Percentiles rank a stretch among this genome's conserved stretches.
Conservation (phyloP, 2,888 invertebrate genomes). For the Amorpha juglandis region DNA sequence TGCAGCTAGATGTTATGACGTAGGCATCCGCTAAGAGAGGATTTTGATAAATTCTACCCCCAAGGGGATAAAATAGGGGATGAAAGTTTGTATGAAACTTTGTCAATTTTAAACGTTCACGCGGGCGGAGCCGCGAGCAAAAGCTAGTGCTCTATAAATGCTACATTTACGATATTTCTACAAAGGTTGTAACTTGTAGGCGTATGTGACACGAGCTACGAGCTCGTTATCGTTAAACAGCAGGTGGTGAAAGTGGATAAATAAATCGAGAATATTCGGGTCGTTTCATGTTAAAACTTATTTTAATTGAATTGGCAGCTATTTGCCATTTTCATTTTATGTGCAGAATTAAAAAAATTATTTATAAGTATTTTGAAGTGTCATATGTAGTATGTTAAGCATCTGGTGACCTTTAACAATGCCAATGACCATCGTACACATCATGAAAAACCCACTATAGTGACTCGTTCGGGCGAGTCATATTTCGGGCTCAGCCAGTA, state of each 20-base stretch:
- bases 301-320: constrained; percentile 1
- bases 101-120: no score
- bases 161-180: not conserved
- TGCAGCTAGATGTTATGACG: no score
- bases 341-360: not conserved
- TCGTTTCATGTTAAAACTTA: not conserved
- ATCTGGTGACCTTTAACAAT: no score
- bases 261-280: constrained; percentile 2
- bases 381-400: not conserved
- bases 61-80: no score
- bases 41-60: no score
- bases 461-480: no score
- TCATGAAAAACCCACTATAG: no score
- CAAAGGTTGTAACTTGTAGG: not conserved
- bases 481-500: no score
- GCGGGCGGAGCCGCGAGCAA: no score
- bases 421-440: no score
- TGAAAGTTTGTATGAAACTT: no score
- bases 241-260: constrained; percentile 8
- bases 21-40: no score
- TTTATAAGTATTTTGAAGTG: not conserved
- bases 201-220: not conserved
- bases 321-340: constrained; percentile 1
- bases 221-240: not conserved
- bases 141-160: not conserved